Percentiles rank a stretch among this genome's conserved stretches.
Evolutionary conservation across 2,797 vertebrate genomes (phyloP).

Genomic region (Chelonia mydas): DNA sequence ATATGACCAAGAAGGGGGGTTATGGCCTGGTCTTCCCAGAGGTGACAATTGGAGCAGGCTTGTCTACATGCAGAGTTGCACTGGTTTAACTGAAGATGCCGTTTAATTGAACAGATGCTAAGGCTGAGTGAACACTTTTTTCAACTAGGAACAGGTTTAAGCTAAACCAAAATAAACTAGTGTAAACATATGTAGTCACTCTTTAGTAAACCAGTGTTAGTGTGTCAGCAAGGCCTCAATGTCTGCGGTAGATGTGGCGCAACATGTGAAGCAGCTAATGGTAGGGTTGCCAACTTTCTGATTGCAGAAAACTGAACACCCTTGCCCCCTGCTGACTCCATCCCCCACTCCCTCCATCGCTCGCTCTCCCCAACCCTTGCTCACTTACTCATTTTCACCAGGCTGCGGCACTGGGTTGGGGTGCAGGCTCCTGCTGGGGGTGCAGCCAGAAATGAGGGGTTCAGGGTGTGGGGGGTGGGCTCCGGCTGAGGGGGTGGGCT

Average conservation of each 20-base stretch:
- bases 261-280: neutral
- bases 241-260: neutral
- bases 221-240: neutral
- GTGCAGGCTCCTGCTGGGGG: no score
- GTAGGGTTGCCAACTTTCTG: no score
- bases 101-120: neutral
- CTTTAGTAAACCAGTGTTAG: neutral
- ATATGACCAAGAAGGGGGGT: neutral
- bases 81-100: neutral
- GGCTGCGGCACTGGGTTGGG: no score
- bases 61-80: neutral
- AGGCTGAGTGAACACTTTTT: neutral
- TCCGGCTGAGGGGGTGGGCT: no score
- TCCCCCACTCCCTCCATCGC: no score
- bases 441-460: no score
- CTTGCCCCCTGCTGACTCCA: no score
- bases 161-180: neutral
- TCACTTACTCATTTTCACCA: no score
- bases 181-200: neutral
- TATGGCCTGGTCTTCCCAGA: neutral
- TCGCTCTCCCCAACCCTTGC: no score
- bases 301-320: no score
- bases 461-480: no score
- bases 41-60: neutral
- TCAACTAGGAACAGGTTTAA: neutral